A percentile compares a stretch with the other conserved stretches of the same genome.
Evolutionary conservation across 1,140 invertebrate species (phyloP).

Genomic region (Yoshiicerus persimilis): DNA sequence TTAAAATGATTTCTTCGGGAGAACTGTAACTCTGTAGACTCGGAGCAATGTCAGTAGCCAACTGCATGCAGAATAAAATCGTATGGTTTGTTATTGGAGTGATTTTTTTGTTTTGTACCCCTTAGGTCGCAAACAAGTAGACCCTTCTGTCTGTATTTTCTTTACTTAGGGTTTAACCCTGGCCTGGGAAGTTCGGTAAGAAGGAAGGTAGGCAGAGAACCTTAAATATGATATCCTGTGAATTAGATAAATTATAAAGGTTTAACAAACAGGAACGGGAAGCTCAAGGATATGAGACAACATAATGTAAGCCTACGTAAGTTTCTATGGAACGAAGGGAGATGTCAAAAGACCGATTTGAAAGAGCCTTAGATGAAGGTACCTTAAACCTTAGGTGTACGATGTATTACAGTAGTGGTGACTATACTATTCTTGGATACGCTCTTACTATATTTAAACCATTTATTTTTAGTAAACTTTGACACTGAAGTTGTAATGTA

Average conservation of each 20-base stretch:
- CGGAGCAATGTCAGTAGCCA: too few species aligned
- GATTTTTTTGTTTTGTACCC: background rate
- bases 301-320: background rate
- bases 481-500: too few species aligned
- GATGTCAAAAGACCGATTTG: background rate
- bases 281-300: background rate
- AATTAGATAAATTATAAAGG: background rate
- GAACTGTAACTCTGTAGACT: too few species aligned
- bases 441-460: too few species aligned
- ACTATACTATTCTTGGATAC: too few species aligned
- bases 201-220: background rate
- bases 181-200: background rate
- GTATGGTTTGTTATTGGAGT: background rate
- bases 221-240: background rate
- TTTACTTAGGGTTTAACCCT: background rate
- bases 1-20: too few species aligned
- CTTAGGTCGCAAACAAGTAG: background rate
- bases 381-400: too few species aligned
- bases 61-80: background rate
- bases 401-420: too few species aligned
- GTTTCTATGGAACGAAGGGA: background rate
- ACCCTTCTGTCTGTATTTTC: background rate
- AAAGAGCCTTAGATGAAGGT: background rate
- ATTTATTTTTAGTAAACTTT: too few species aligned
- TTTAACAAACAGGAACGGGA: background rate